phyloP scores from a whole-genome alignment of 2,113 vertebrate species.

The Haemorhous mexicanus region DNA sequence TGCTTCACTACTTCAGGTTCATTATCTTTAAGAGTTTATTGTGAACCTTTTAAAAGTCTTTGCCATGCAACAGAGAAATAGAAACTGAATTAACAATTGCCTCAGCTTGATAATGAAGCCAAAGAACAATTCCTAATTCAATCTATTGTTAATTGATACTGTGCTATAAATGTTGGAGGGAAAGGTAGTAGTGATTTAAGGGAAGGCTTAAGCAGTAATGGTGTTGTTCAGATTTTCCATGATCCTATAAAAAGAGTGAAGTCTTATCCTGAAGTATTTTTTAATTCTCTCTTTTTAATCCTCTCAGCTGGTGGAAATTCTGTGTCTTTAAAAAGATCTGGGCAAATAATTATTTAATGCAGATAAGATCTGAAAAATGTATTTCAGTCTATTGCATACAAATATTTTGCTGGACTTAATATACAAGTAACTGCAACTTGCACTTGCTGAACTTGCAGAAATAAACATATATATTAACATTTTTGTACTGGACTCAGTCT shows the following conservation, averaged over 20 bases:
- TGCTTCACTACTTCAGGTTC: background rate
- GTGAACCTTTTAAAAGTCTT: background rate
- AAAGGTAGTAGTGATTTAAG: background rate
- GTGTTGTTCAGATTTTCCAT: background rate
- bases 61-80: background rate
- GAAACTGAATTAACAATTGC: conserved; percentile 25
- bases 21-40: conserved; percentile 19
- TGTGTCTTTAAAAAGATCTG: background rate
- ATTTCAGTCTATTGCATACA: background rate
- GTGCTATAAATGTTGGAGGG: background rate
- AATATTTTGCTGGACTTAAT: background rate
- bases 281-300: background rate
- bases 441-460: background rate
- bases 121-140: conserved; percentile 27
- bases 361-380: background rate
- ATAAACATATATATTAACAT: background rate
- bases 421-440: background rate
- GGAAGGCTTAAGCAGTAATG: background rate
- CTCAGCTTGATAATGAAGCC: conserved; percentile 15
- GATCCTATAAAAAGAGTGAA: background rate
- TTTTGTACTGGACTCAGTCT: background rate
- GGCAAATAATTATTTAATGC: background rate
- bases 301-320: background rate
- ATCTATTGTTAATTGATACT: conserved; percentile 21
- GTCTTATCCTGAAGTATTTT: background rate